phyloP scores from a whole-genome alignment of 2,797 vertebrate species.

The Euthynnus affinis region DNA sequence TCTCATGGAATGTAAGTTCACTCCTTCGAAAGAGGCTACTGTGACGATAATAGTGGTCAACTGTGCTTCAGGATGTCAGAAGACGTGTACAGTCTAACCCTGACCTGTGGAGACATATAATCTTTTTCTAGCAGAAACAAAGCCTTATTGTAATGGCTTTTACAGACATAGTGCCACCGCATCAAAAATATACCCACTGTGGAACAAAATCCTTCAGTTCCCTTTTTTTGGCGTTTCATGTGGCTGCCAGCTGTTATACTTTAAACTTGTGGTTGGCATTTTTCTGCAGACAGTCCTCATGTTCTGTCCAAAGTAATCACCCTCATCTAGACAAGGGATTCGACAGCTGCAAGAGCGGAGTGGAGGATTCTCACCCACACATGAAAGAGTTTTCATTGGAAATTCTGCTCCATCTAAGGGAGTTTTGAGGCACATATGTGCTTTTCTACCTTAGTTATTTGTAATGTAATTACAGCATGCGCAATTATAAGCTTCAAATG shows the following conservation, averaged over 20 bases:
- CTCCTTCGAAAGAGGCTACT: slow-evolving; percentile 38
- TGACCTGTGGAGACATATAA: slow-evolving; percentile 69
- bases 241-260: slow-evolving; percentile 78
- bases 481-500: slow-evolving; percentile 73
- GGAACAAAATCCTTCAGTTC: slow-evolving; percentile 76
- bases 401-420: slow-evolving; percentile 55
- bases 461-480: slow-evolving; percentile 71
- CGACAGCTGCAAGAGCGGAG: slow-evolving; percentile 65
- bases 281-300: slow-evolving; percentile 68
- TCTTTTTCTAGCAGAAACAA: slow-evolving; percentile 71
- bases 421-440: slow-evolving; percentile 65
- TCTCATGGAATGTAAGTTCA: slow-evolving; percentile 63
- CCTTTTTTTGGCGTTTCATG: slow-evolving; percentile 73
- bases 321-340: slow-evolving; percentile 75
- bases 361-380: slow-evolving; percentile 57
- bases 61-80: slow-evolving; percentile 49
- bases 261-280: slow-evolving; percentile 78
- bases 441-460: slow-evolving; percentile 59
- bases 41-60: slow-evolving; percentile 63
- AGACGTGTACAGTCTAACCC: slow-evolving; percentile 65
- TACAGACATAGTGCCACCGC: slow-evolving; percentile 62
- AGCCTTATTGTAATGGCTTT: slow-evolving; percentile 79
- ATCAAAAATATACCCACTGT: slow-evolving; percentile 75
- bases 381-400: slow-evolving; percentile 55
- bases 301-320: slow-evolving; percentile 80